Evolutionary conservation across 2,888 invertebrate species (phyloP), one percentile per base, ranked within the genome.

Genomic region (Tiliacea citrago): DNA sequence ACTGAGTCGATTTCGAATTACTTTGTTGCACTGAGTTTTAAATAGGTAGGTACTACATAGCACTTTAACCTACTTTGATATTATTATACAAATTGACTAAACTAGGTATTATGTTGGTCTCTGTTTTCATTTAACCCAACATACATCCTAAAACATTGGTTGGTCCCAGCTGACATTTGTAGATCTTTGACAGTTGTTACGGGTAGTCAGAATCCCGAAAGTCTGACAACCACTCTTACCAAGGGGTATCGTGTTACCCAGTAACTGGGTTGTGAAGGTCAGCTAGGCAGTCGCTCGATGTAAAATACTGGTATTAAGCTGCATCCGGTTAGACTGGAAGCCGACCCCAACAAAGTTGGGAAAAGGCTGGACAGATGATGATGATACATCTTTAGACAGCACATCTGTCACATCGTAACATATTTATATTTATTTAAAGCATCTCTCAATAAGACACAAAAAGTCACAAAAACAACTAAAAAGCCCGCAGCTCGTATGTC

Each of bases 401-500:
- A 61, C 63, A 75, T 66, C 70, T 82, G 82, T 82, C 82, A 83
- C 73, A 57, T 62, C 13, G 47, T 5, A 53, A 78, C 63, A 67
- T 80, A 83, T 79, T 83, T 75, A 72, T 69, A 73, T 83, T 79
- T 75, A 79, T 83, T 75, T 67, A 63, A 73, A 83, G 18, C 75
- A 67, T 75, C 69, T 55, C 60, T 82, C 82, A 79, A 66, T 53
- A 66, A 39, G 53, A 55, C 67, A 63, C 66, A 60, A 24, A 66
- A 66, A 66, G 66, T n/a, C 42, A 72, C 12, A 55, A 62, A 58
- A 71, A 47, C 2, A 69, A 73, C n/a, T n/a, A 86, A 81, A 72
- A 80, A 51, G 66, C 65, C 65, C 49, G 51, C 42, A 78, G 51
- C 75, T 75, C 75, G 81, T 85, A 84, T 90, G 90, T 88, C 90